Base-by-base conservation (phyloP, 2,797 vertebrate genomes). In the Tapirus indicus region DNA sequence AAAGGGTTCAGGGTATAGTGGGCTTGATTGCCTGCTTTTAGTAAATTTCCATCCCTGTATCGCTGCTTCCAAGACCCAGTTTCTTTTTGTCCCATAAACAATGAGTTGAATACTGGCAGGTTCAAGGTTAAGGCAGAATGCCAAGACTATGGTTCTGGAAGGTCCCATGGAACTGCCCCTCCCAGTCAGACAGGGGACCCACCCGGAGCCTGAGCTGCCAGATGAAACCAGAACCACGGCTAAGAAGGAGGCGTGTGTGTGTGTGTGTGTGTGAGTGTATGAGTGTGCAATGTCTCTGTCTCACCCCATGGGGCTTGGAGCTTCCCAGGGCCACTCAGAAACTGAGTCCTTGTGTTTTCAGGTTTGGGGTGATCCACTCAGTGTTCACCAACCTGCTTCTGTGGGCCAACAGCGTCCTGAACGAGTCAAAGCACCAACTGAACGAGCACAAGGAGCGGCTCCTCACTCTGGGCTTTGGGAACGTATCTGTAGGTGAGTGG, bases 341-440 rank as follows among this genome's bases (percentile, higher is more conserved):
- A 27, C 54, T 0, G n/a, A 23, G 41, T 32, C 47, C 5, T 17
- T 89, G 58, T 98, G 23, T 98, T 92, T 98, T 32, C 98, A 99
- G 99, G 97, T 99, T 99, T 91, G 99, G 99, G 11, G 99, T 99
- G 88, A 99, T 99, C 98, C 99, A 99, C 80, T 99, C 99, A 0
- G 99, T 99, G 93, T 99, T 99, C 97, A 99, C 99, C 90, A 99
- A 99, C 98, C 99, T 99, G 75, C 99, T 99, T 27, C 98, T 99
- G 95, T 99, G 99, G 99, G 99, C 99, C 98, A 99, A 99, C 17
- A 99, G 99, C 0, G 99, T 99, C 94, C 99, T 99, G 99, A 99
- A 99, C 1, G 99, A 99, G 97, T 99, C 99, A 0, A 99, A 99
- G 96, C 99, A 99, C 98, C 99, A 99, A 62, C 97, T 99, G 91